Evolutionary conservation across 2,888 invertebrate species (phyloP).

Genomic region (Eledone cirrhosa): DNA sequence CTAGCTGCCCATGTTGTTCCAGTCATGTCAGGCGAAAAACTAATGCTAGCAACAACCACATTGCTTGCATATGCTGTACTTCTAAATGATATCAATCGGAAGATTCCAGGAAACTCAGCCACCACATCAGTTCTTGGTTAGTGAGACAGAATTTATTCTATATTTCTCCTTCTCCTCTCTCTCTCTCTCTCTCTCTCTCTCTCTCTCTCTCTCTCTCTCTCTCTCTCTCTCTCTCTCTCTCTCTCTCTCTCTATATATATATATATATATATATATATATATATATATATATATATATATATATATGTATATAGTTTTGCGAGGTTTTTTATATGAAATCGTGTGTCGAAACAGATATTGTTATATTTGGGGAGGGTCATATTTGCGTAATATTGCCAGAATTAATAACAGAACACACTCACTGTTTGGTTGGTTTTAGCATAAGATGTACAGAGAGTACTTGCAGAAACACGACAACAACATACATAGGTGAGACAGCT

Average conservation of each 20-base stretch:
- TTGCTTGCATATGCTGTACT: slow-evolving; percentile 8
- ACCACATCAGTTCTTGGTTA: slow-evolving; percentile 22
- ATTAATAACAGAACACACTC: too few species aligned
- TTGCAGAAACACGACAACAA: too few species aligned
- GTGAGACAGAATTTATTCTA: neutral
- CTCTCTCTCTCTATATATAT: neutral
- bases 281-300: too few species aligned
- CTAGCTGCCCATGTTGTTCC: slow-evolving; percentile 21
- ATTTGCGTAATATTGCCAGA: too few species aligned
- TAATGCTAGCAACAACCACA: slow-evolving; percentile 4
- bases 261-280: too few species aligned
- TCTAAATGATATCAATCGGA: slow-evolving; percentile 17
- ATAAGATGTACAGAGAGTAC: too few species aligned
- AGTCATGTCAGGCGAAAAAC: slow-evolving; percentile 21
- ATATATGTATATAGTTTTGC: too few species aligned
- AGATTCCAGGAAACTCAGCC: slow-evolving; percentile 17
- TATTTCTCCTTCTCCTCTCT: neutral
- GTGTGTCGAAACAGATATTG: too few species aligned
- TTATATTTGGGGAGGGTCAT: too few species aligned
- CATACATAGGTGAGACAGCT: too few species aligned
- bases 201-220: neutral
- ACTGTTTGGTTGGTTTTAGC: too few species aligned
- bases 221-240: neutral
- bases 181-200: neutral
- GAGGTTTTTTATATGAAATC: too few species aligned